Conservation (phyloP, 2,113 vertebrate species). For the Brachypteracias leptosomus region DNA sequence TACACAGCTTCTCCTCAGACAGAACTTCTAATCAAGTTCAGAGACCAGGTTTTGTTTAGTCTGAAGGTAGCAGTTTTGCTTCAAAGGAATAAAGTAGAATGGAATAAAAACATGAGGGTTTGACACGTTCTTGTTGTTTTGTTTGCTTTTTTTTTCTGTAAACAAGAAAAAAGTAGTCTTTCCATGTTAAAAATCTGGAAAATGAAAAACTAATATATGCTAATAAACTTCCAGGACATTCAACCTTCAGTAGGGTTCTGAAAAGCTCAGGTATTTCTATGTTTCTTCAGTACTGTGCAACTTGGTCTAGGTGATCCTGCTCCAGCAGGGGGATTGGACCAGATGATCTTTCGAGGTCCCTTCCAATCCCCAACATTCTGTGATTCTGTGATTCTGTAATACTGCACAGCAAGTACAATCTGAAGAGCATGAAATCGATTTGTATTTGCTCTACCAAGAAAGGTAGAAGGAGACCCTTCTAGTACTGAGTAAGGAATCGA, state of each 20-base stretch:
- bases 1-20: background rate
- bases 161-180: background rate
- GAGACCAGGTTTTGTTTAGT: background rate
- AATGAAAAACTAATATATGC: background rate
- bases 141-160: background rate
- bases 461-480: background rate
- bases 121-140: background rate
- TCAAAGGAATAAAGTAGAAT: background rate
- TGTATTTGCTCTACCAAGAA: background rate
- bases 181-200: background rate
- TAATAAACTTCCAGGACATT: background rate
- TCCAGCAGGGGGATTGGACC: too few species aligned
- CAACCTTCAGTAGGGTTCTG: background rate
- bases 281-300: too few species aligned
- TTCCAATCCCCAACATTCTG: too few species aligned
- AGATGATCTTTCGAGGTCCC: too few species aligned
- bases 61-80: background rate
- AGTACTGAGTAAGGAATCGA: background rate
- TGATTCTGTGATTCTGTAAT: too few species aligned
- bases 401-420: background rate
- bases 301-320: too few species aligned
- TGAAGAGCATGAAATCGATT: background rate
- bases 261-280: background rate
- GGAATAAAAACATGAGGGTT: background rate
- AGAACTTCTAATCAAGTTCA: background rate